Evolutionary conservation across 2,113 vertebrate genomes (phyloP), one percentile per base, ranked within the genome.

Genomic region (Limnothrissa miodon): DNA sequence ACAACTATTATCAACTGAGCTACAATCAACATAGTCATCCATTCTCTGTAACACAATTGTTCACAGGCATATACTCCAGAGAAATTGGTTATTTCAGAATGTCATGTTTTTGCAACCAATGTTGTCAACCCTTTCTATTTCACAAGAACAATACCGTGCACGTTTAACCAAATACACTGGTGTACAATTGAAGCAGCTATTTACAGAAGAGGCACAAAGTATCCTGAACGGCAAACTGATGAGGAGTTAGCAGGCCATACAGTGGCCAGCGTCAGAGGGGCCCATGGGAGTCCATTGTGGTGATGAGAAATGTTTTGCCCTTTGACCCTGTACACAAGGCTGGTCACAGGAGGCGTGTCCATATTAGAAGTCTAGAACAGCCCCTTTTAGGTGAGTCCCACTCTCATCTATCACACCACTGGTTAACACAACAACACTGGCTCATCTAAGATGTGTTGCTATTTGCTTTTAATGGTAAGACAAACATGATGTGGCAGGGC

Each of bases 231-330:
- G 5, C 9, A 13, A 25, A 13, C 66, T 36, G 25, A 33, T 74
- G 66, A 74, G 1, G 2, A 74, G 66, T 74, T 62, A 25, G n/a
- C 59, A 10, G 59, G 59, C 59, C 29, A 74, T 33, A 74, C 33
- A 36, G 29, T 33, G 10, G 15, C 36, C 33, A 17, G 53, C 33
- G 79, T 78, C 84, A 53, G 51, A 78, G 39, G 82, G 85, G 79
- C 84, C 81, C 86, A 82, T 81, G 81, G 82, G 88, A 88, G 90
- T 92, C 86, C 62, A 86, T 53, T 87, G 84, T 85, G 91, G 89
- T 86, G 85, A 89, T 86, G 88, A 93, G 88, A 90, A 87, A 91
- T 88, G 85, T 82, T 81, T 70, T 90, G 88, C 90, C 90, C 90
- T 89, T 90, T 91, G 84, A 91, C 89, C 89, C 85, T 48, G 45